Percentiles rank a stretch among this genome's conserved stretches.
Evolutionary conservation across 2,113 vertebrate species (phyloP).

Genomic region (Dromiciops gliroides): DNA sequence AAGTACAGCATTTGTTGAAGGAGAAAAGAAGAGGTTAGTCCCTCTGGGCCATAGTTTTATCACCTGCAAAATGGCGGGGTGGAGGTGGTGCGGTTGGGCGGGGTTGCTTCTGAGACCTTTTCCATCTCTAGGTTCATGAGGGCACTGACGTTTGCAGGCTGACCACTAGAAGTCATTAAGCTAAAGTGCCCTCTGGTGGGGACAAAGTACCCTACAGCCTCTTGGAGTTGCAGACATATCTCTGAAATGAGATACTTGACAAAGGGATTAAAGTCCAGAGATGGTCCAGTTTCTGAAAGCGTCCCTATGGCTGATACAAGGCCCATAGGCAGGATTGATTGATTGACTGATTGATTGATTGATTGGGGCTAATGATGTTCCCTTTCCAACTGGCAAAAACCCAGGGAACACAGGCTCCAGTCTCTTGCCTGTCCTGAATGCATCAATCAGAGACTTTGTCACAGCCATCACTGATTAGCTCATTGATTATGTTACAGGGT

Average conservation of each 20-base stretch:
- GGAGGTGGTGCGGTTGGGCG: too few species aligned
- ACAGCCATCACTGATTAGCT: background rate
- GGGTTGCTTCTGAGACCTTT: background rate
- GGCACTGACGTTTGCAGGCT: background rate
- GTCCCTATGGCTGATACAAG: background rate
- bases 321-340: background rate
- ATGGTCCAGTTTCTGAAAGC: background rate
- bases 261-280: rapidly evolving
- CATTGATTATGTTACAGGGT: background rate
- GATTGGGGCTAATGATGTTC: background rate
- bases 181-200: constrained; percentile 74
- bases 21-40: background rate
- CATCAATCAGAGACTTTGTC: constrained; percentile 10
- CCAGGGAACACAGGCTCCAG: background rate
- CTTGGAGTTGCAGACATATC: background rate
- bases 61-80: background rate
- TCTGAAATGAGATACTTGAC: background rate
- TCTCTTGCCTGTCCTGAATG: constrained; percentile 8
- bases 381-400: background rate
- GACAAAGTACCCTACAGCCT: background rate
- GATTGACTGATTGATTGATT: background rate
- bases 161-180: constrained; percentile 46
- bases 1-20: background rate
- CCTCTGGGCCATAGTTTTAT: background rate
- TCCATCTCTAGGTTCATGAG: too few species aligned